Conservation (phyloP, 2,113 vertebrate species). For the Clarias magur region DNA sequence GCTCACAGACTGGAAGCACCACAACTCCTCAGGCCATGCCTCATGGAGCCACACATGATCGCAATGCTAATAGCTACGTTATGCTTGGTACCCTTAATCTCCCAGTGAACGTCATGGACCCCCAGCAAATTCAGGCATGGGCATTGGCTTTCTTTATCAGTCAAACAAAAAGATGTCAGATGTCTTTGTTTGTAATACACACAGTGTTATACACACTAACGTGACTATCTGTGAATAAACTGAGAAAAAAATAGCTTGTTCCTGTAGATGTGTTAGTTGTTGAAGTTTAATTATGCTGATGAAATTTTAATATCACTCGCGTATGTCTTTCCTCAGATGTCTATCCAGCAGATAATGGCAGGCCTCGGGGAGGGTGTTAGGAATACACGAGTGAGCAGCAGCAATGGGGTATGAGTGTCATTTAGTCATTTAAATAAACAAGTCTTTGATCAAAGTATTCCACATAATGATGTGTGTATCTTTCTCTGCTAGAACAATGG, state of each 20-base stretch:
- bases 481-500: slow-evolving; percentile 72
- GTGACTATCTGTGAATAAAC: not conserved
- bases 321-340: slow-evolving; percentile 62
- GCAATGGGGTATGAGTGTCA: slow-evolving; percentile 70
- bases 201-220: not conserved
- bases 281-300: not conserved
- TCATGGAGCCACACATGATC: slow-evolving; percentile 80
- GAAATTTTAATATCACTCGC: not conserved
- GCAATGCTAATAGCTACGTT: slow-evolving; percentile 91
- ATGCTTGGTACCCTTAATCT: slow-evolving; percentile 94
- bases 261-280: not conserved
- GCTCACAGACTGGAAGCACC: slow-evolving; percentile 57
- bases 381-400: slow-evolving; percentile 74
- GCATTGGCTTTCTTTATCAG: not conserved
- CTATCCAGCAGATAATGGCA: slow-evolving; percentile 79
- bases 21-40: slow-evolving; percentile 63
- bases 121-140: slow-evolving; percentile 76
- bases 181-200: not conserved
- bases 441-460: not conserved
- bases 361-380: slow-evolving; percentile 75
- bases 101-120: slow-evolving; percentile 85
- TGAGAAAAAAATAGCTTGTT: not conserved
- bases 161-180: not conserved
- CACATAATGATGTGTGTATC: not conserved
- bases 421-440: not conserved